Conservation (phyloP, 2,888 invertebrate genomes). For the Caenorhabditis virilis region DNA sequence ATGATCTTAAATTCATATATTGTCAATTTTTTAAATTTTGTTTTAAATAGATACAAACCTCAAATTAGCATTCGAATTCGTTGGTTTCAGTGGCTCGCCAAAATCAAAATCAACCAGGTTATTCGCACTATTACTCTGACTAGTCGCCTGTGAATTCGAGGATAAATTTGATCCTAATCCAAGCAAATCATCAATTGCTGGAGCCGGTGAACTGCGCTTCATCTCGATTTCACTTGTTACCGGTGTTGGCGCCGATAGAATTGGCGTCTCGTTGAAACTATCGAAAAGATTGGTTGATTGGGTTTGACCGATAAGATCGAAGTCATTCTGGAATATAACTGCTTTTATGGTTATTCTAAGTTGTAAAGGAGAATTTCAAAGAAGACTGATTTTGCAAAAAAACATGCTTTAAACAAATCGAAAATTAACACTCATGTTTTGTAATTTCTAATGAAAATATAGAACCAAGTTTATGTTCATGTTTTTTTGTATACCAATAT, state of each 20-base stretch:
- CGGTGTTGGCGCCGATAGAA: constrained; percentile 29
- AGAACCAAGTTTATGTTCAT: background rate
- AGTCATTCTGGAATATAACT: too few relatives aligned
- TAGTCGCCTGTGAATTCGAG: background rate
- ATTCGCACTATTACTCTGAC: constrained; percentile 3
- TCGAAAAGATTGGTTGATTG: too few relatives aligned
- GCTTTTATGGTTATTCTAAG: too few relatives aligned
- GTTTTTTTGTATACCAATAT: background rate
- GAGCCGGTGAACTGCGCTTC: constrained; percentile 8
- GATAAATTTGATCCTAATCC: constrained; percentile 13
- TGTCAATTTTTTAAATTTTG: background rate
- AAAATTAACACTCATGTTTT: too few relatives aligned
- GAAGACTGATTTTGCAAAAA: too few relatives aligned
- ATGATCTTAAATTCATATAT: background rate
- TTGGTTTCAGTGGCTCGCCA: constrained; percentile 29
- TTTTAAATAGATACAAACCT: background rate
- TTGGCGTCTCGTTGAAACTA: constrained; percentile 38
- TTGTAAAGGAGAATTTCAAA: too few relatives aligned
- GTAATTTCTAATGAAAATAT: too few relatives aligned
- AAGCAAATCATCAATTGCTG: constrained; percentile 31
- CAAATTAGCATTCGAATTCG: constrained; percentile 13
- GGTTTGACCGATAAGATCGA: too few relatives aligned
- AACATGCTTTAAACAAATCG: too few relatives aligned
- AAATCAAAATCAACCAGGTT: constrained; percentile 32
- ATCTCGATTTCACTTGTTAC: constrained; percentile 3